Percentiles rank a stretch among this genome's conserved stretches.
These are phyloP conservation scores for Aricia agestis DNA, from an alignment of 1,140 invertebrate genomes.

Conservation along the genomic window DNA sequence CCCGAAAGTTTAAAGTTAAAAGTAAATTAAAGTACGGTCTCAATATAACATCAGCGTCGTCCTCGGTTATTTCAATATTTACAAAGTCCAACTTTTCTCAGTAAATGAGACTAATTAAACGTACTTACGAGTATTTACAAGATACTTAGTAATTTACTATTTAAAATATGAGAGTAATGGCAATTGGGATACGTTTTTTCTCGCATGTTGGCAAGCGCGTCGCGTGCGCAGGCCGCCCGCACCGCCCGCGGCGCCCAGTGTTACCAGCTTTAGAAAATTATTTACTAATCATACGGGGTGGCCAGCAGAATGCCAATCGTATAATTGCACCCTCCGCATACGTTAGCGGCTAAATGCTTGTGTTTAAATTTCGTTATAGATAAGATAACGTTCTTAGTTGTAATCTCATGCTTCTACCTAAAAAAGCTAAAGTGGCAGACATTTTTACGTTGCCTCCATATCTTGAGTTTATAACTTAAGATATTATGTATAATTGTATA, in stretches of 20 bases:
- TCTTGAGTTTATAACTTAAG: no score
- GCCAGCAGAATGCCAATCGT: slow-evolving; percentile 33
- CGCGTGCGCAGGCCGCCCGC: slow-evolving; percentile 38
- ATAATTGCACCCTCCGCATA: slow-evolving; percentile 48
- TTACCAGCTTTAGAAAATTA: slow-evolving; percentile 46
- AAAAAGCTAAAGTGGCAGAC: no score
- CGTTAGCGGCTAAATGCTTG: slow-evolving; percentile 42
- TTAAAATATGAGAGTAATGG: not conserved
- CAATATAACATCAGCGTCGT: no score
- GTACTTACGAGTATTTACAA: not conserved
- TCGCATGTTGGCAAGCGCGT: slow-evolving; percentile 26
- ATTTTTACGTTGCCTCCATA: no score
- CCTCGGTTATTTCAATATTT: not conserved
- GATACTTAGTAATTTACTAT: not conserved
- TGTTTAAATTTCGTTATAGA: slow-evolving; percentile 31
- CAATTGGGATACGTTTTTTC: not conserved
- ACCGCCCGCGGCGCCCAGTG: slow-evolving; percentile 35
- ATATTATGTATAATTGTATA: no score
- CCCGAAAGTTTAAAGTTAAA: no score
- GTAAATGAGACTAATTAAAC: not conserved
- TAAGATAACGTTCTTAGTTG: slow-evolving; percentile 14
- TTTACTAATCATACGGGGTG: slow-evolving; percentile 49
- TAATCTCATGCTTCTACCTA: no score
- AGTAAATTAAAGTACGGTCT: no score
- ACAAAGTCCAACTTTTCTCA: not conserved